Base-by-base conservation (phyloP, 64 coral and sea anemone species). In the Montipora capricornis region DNA sequence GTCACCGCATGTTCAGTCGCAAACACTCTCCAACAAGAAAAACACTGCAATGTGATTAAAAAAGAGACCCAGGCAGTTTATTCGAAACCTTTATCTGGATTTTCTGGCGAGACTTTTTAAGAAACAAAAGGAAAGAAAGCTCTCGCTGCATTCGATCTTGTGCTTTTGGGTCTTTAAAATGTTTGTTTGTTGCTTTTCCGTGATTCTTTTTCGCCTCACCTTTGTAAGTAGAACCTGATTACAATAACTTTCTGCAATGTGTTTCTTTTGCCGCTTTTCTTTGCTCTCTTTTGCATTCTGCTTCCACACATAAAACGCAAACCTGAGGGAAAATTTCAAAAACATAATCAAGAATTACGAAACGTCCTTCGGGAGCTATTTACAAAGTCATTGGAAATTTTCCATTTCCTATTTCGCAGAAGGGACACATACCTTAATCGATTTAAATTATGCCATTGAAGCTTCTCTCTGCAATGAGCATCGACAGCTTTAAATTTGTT, bases 1-100 rank as follows among this genome's bases (percentile, higher is more conserved):
- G 49, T 86, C 4, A 86, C 82, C 11, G 82, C 82, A 24, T 71
- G 82, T 6, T 86, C 59, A 71, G 82, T 50, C 10, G 66, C 29
- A n/a, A 86, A 86, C 66, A 68, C 82, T 51, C 47, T 86, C 82
- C 82, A 86, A 73, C 17, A 71, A 6, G 82, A 20, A 0, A 86
- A 86, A 50, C 82, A 71, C 82, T 86, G 61, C 16, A 73, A 86
- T 17, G 13, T 49, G 44, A 78, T 6, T 37, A 37, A 37, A 37
- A 7, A 16, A 51, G 44, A 16, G 13, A 45, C 29, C 12, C 11
- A 46, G 46, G 12, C 74, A 13, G 29, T 11, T 46, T 47, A 8
- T 76, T 15, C 16, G 3, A 47, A 15, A 47, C 7, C 11, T 44
- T 47, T 46, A 0, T 26, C 10, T 24, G n/a, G 20, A 20, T 13